Conservation (phyloP, 2,797 vertebrate species). For the Stomatorhinus walkeri region DNA sequence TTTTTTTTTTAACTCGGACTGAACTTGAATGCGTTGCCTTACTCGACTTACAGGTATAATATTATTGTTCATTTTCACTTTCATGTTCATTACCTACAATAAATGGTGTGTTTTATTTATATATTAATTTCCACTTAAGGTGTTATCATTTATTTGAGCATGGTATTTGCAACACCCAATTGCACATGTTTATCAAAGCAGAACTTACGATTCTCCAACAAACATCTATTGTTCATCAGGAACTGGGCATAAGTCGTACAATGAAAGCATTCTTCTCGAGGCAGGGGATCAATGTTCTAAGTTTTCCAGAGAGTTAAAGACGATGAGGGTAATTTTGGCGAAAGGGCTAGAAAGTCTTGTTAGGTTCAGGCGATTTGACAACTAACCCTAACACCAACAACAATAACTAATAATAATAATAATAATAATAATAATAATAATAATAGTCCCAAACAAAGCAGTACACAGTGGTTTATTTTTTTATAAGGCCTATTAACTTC, state of each 20-base stretch:
- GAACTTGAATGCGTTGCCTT: background rate
- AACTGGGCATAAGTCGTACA: background rate
- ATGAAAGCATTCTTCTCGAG: constrained; percentile 13
- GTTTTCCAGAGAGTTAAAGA: background rate
- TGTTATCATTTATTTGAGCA: background rate
- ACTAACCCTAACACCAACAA: background rate
- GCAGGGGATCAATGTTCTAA: background rate
- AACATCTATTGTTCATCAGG: constrained; percentile 18
- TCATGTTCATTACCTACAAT: background rate
- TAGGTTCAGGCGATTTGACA: background rate
- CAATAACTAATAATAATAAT: background rate
- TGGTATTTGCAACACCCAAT: background rate
- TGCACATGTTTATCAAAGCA: constrained; percentile 11
- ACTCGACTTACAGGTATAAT: background rate
- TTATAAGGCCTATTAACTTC: background rate
- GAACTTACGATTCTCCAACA: constrained; percentile 12
- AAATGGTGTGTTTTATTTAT: constrained; percentile 24
- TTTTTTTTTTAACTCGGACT: background rate
- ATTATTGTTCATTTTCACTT: background rate
- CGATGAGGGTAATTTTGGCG: background rate
- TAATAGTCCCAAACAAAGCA: background rate
- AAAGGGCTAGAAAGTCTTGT: background rate
- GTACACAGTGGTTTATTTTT: background rate
- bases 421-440: background rate
- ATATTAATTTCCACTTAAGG: background rate